Base-by-base conservation (phyloP, 1,140 invertebrate species). In the Sitobion miscanthi region DNA sequence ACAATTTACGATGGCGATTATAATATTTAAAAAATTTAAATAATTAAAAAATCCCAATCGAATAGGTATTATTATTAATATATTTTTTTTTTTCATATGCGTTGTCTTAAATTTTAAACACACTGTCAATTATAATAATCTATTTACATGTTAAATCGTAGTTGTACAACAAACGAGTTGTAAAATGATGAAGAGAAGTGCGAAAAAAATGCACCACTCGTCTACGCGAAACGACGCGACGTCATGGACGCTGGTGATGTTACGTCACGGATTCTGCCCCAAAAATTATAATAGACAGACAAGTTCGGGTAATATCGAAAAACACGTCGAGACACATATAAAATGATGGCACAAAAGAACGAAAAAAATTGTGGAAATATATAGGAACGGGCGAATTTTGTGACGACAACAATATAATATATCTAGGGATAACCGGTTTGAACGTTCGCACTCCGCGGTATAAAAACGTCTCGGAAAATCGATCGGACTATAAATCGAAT, bases 401-500 rank as follows among this genome's bases (percentile, higher is more conserved):
- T n/a, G 14, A 87, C 47, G 87, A 54, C 87, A 35, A 54, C 52
- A 23, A 47, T 86, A 86, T 42, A 86, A 86, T 42, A 86, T 25
- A 11, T 42, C 21, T 85, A 91, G 90, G 90, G 54, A 47, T 91
- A 91, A 91, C 90, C 90, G 90, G 90, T 91, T 91, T 45, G 38
- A 25, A 8, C 35, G 54, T 90, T 57, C 54, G 90, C 57, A 45
- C 38, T 45, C 87, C 38, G 57, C 30, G 90, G 42, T 47, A 77
- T 77, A 47, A 47, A 91, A 77, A 91, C 90, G 90, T 91, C 90
- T 77, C 45, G 90, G 90, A 91, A 91, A 91, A 91, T 91, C 90
- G 90, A 91, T 91, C 90, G 90, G 69, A 82, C 42, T 77, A 91
- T 91, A 91, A 91, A 91, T 91, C 90, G 90, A 45, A 91, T 47